These are phyloP conservation scores for Drosophila pegasa DNA, from an alignment of 2,888 invertebrate species.

Conservation along the genomic window DNA sequence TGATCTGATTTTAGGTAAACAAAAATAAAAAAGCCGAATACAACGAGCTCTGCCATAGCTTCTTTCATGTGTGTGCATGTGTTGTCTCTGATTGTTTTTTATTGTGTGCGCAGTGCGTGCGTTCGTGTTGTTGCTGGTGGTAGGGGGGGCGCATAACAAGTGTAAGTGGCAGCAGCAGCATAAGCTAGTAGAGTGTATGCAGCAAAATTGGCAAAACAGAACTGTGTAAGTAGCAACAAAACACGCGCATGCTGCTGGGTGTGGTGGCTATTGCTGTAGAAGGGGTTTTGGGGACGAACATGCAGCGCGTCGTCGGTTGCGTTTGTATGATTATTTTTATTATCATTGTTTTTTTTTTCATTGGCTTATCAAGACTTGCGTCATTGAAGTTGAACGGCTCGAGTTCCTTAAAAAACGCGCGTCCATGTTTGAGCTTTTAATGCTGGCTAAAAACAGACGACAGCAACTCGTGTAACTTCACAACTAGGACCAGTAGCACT, in stretches of 20 bases:
- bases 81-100: constrained; percentile 38
- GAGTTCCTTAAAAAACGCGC: constrained; percentile 25
- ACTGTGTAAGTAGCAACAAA: constrained; percentile 48
- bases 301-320: constrained; percentile 5
- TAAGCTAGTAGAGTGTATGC: constrained; percentile 39
- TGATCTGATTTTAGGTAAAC: constrained; percentile 28
- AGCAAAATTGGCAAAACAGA: constrained; percentile 24
- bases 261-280: constrained; percentile 5
- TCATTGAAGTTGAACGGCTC: constrained; percentile 23
- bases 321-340: constrained; percentile 3
- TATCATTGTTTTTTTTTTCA: not conserved
- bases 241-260: constrained; percentile 28
- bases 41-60: constrained; percentile 27
- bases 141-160: constrained; percentile 50
- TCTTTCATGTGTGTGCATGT: constrained; percentile 20
- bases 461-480: constrained; percentile 37
- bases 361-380: constrained; percentile 6
- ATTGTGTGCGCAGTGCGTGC: constrained; percentile 34
- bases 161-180: constrained; percentile 24
- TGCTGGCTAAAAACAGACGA: constrained; percentile 43
- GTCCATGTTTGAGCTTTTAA: constrained; percentile 44
- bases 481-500: constrained; percentile 23
- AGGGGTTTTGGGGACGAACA: not conserved
- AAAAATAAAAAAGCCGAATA: constrained; percentile 5
- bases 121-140: constrained; percentile 29